Evolutionary conservation across 2,797 vertebrate genomes (phyloP).

Genomic region (Phaenicophaeus curvirostris): DNA sequence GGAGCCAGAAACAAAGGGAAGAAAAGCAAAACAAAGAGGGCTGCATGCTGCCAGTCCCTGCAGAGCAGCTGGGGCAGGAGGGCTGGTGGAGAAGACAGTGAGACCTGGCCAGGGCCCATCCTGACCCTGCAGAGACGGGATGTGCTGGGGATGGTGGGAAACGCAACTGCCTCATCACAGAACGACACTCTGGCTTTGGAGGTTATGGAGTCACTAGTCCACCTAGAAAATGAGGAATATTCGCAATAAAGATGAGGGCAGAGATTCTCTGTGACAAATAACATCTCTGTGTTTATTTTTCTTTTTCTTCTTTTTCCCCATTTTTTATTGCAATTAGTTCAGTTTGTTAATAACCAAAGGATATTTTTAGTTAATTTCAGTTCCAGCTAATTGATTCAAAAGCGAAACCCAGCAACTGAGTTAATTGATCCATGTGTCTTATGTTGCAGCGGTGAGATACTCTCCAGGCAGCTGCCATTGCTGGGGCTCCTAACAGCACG

Average conservation of each 20-base stretch:
- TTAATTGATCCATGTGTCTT: constrained; percentile 74
- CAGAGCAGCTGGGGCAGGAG: background rate
- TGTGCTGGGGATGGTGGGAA: background rate
- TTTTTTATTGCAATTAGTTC: constrained; percentile 68
- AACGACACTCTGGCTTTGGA: background rate
- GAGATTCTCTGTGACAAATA: constrained; percentile 46
- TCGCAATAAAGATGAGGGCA: constrained; percentile 4
- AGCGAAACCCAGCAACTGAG: constrained; percentile 68
- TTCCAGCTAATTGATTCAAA: constrained; percentile 70
- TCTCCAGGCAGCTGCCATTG: constrained; percentile 66
- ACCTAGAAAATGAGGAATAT: constrained; percentile 14
- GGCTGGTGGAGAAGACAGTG: background rate
- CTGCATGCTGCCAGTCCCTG: background rate
- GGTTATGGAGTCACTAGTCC: constrained; percentile 4
- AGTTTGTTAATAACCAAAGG: constrained; percentile 73
- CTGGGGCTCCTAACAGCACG: constrained; percentile 22
- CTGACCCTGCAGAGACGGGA: rapidly evolving
- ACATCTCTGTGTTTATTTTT: background rate
- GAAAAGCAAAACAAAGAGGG: background rate
- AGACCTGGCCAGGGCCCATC: background rate
- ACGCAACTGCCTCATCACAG: background rate
- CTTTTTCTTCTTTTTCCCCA: background rate
- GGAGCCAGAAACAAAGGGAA: constrained; percentile 18
- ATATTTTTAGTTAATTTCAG: constrained; percentile 76
- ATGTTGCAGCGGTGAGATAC: background rate